Conservation (phyloP, 2,797 vertebrate species). For the Urophycis tenuis region DNA sequence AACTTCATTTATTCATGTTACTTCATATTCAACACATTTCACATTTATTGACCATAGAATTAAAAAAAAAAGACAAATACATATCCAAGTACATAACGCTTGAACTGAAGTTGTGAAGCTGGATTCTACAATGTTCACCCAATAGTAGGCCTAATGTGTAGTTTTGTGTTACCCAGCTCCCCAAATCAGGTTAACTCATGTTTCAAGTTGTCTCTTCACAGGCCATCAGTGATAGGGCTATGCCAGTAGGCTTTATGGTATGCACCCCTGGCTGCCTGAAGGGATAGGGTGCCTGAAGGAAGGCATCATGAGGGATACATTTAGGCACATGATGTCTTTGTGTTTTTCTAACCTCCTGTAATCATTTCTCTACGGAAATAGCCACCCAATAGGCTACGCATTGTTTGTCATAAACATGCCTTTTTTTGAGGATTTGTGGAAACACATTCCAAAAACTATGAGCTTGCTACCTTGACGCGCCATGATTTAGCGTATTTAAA, state of each 20-base stretch:
- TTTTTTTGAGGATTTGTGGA: background rate
- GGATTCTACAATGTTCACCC: background rate
- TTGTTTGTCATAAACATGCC: background rate
- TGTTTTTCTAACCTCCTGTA: background rate
- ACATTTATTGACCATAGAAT: background rate
- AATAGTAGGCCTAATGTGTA: background rate
- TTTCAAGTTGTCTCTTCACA: slow-evolving; percentile 1
- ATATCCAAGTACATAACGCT: background rate
- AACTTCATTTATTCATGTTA: background rate
- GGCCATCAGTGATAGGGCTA: background rate
- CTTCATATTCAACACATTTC: background rate
- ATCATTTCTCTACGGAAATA: background rate
- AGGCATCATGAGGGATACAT: background rate
- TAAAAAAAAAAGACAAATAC: background rate
- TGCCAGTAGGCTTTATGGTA: background rate
- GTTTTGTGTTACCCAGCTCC: background rate
- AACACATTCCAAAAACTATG: background rate
- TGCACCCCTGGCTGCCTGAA: background rate
- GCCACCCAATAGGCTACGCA: background rate
- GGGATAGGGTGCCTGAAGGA: background rate
- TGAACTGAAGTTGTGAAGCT: background rate
- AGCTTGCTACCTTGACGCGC: background rate
- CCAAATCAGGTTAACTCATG: background rate
- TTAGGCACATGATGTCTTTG: background rate
- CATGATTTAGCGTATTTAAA: background rate